phyloP scores from a whole-genome alignment of 2,113 vertebrate species.

The Rhineura floridana region DNA sequence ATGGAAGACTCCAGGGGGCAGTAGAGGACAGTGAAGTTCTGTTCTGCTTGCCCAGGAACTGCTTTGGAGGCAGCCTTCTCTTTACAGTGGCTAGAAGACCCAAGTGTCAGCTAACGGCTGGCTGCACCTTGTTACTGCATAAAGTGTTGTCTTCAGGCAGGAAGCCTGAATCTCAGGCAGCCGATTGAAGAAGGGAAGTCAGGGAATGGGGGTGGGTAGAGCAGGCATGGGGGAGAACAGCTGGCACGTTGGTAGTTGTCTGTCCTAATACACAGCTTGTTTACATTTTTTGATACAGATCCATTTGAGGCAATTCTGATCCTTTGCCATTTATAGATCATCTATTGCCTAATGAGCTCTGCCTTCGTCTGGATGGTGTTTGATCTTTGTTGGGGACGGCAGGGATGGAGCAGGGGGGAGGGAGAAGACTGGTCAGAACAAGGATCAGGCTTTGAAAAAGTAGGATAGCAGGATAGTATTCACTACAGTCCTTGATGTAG shows the following conservation, averaged over 20 bases:
- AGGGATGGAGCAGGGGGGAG: background rate
- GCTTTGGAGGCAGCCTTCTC: background rate
- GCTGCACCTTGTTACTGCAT: background rate
- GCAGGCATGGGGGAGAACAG: background rate
- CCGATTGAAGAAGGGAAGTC: background rate
- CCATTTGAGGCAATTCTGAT: background rate
- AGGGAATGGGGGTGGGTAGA: background rate
- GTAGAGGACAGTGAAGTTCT: too few relatives aligned
- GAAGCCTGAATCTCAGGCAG: background rate
- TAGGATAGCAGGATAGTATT: constrained; percentile 35
- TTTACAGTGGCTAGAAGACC: background rate
- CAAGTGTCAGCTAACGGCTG: background rate
- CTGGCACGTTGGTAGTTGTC: background rate
- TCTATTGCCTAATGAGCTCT: constrained; percentile 31
- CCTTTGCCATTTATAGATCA: constrained; percentile 6
- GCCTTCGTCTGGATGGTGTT: background rate
- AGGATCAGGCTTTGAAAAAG: constrained; percentile 42
- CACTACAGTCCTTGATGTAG: constrained; percentile 27
- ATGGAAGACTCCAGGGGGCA: too few relatives aligned
- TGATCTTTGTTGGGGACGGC: background rate
- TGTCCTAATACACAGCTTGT: background rate
- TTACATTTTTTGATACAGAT: background rate
- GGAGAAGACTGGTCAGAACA: background rate
- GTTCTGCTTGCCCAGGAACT: too few relatives aligned
- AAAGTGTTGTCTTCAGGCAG: background rate